Percentiles rank a stretch among this genome's conserved stretches.
These are phyloP conservation scores for Montipora foliosa DNA, from an alignment of 64 coral and sea anemone genomes.

Conservation along the genomic window DNA sequence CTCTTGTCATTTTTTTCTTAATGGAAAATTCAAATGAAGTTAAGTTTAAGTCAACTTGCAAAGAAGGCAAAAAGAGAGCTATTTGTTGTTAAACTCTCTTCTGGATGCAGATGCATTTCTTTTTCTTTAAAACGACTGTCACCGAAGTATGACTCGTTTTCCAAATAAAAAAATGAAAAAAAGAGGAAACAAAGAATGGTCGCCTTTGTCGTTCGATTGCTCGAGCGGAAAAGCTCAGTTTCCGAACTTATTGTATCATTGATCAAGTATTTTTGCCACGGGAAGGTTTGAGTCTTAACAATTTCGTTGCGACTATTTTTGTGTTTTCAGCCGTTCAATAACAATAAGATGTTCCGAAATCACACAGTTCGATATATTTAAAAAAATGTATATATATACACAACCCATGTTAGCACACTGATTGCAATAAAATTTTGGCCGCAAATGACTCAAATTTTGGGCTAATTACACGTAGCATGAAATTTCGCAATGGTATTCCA, in stretches of 20 bases:
- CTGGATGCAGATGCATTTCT: background rate
- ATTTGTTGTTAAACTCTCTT: too few species aligned
- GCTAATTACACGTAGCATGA: too few species aligned
- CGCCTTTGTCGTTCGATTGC: background rate
- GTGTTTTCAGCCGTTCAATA: too few species aligned
- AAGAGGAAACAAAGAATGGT: background rate
- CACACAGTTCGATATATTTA: too few species aligned
- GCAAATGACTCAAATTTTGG: too few species aligned
- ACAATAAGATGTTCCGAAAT: too few species aligned
- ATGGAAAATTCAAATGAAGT: conserved; percentile 57
- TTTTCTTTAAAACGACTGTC: background rate
- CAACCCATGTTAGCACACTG: too few species aligned
- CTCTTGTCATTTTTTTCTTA: conserved; percentile 17
- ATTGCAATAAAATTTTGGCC: too few species aligned
- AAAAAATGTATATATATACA: too few species aligned
- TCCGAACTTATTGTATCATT: background rate
- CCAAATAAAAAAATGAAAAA: background rate
- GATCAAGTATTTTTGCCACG: background rate
- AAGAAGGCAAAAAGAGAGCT: background rate
- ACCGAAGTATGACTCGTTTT: background rate
- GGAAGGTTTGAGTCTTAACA: background rate
- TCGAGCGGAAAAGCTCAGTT: background rate
- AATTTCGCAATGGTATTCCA: too few species aligned
- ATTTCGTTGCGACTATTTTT: too few species aligned
- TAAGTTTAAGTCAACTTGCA: background rate